Evolutionary conservation across 2,888 invertebrate species (phyloP).

Genomic region (Glomeris marginata): DNA sequence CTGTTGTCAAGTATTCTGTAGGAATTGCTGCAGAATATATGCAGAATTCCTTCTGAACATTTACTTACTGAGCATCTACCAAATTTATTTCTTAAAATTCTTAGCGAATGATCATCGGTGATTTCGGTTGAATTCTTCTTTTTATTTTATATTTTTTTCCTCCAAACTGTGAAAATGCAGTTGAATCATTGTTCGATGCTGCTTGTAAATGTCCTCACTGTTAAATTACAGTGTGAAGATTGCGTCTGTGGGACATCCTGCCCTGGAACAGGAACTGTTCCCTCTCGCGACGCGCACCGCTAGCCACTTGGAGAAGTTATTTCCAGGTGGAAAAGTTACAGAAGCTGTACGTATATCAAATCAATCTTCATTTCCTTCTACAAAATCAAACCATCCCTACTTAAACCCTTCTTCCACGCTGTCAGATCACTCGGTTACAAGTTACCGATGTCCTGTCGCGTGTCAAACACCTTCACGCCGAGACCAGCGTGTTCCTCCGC

Average conservation of each 20-base stretch:
- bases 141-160: too few species aligned
- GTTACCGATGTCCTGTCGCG: slow-evolving; percentile 58
- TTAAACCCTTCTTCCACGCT: slow-evolving; percentile 14
- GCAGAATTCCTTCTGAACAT: too few species aligned
- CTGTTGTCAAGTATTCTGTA: too few species aligned
- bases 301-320: slow-evolving; percentile 53
- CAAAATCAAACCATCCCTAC: slow-evolving; percentile 5
- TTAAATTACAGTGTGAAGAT: slow-evolving; percentile 38
- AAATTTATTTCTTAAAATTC: too few species aligned
- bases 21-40: too few species aligned
- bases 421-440: slow-evolving; percentile 50
- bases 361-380: background rate
- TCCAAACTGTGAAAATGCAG: too few species aligned
- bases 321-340: slow-evolving; percentile 63
- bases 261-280: slow-evolving; percentile 56
- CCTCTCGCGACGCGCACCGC: slow-evolving; percentile 55
- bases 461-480: slow-evolving; percentile 51
- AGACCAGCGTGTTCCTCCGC: slow-evolving; percentile 50
- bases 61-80: too few species aligned
- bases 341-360: slow-evolving; percentile 42
- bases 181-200: too few species aligned
- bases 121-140: too few species aligned
- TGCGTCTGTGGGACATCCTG: slow-evolving; percentile 49
- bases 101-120: too few species aligned
- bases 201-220: too few species aligned